A percentile compares a stretch with the other conserved stretches of the same genome.
phyloP scores from a whole-genome alignment of 2,888 invertebrate species.

The Eubasilissa splendida region DNA sequence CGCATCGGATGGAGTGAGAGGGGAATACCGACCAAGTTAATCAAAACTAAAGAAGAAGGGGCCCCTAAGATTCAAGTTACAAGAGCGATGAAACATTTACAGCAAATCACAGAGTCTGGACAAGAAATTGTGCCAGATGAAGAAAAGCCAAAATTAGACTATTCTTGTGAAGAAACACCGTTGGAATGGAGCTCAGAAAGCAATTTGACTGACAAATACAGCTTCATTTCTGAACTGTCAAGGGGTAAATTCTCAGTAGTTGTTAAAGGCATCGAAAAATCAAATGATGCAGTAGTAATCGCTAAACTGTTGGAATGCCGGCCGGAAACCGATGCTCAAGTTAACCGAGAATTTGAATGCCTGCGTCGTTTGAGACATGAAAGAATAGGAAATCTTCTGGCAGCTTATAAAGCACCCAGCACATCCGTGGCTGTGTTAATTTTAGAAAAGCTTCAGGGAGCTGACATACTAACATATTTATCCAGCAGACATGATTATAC shows the following conservation, averaged over 20 bases:
- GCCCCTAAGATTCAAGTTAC: constrained; percentile 84
- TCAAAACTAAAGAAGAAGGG: constrained; percentile 80
- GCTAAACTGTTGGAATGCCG: constrained; percentile 86
- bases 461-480: constrained; percentile 91
- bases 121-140: constrained; percentile 78
- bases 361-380: constrained; percentile 89
- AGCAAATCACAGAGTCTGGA: constrained; percentile 88
- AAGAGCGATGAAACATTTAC: constrained; percentile 87
- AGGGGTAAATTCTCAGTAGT: constrained; percentile 91
- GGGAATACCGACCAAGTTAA: constrained; percentile 85
- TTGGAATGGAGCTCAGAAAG: constrained; percentile 80
- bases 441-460: constrained; percentile 90
- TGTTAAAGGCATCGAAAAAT: constrained; percentile 85
- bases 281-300: constrained; percentile 82
- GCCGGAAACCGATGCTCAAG: constrained; percentile 76
- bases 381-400: constrained; percentile 84
- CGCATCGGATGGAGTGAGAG: constrained; percentile 95
- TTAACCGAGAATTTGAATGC: constrained; percentile 88
- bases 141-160: constrained; percentile 80
- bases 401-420: constrained; percentile 80
- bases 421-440: constrained; percentile 81
- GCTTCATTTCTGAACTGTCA: constrained; percentile 88
- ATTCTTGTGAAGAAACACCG: constrained; percentile 81
- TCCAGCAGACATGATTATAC: constrained; percentile 91
- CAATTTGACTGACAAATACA: constrained; percentile 83